Evolutionary conservation across 2,797 vertebrate genomes (phyloP).

Genomic region (Sphenodon punctatus): DNA sequence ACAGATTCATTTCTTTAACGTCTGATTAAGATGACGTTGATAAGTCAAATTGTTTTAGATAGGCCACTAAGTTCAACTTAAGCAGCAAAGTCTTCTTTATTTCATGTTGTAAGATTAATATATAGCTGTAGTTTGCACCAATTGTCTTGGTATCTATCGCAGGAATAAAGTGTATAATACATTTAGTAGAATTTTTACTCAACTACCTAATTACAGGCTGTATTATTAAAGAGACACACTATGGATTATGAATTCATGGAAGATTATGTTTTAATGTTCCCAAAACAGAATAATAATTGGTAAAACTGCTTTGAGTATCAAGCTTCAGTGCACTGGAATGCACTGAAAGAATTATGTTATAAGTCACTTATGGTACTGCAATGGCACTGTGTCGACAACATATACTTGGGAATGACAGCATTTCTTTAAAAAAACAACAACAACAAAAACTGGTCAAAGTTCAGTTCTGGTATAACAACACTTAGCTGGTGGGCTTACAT

Average conservation of each 20-base stretch:
- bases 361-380: constrained; percentile 38
- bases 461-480: not conserved
- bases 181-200: not conserved
- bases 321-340: constrained; percentile 53
- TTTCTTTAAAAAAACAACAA: fast-evolving
- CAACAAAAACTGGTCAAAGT: not conserved
- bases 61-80: too few relatives aligned
- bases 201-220: constrained; percentile 30
- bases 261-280: constrained; percentile 67
- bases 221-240: constrained; percentile 57
- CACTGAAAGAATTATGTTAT: constrained; percentile 57
- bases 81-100: not conserved
- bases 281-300: constrained; percentile 67
- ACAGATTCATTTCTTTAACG: too few relatives aligned
- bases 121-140: not conserved
- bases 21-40: too few relatives aligned
- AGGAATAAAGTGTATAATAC: not conserved
- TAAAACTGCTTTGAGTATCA: constrained; percentile 65
- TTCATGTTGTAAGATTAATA: not conserved
- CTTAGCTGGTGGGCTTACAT: fast-evolving
- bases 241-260: constrained; percentile 65
- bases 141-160: not conserved
- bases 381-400: constrained; percentile 28
- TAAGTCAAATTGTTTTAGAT: too few relatives aligned
- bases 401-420: not conserved